A percentile compares a stretch with the other conserved stretches of the same genome.
Conservation (phyloP, 2,888 invertebrate genomes). For the Chloroclystis v-ata region DNA sequence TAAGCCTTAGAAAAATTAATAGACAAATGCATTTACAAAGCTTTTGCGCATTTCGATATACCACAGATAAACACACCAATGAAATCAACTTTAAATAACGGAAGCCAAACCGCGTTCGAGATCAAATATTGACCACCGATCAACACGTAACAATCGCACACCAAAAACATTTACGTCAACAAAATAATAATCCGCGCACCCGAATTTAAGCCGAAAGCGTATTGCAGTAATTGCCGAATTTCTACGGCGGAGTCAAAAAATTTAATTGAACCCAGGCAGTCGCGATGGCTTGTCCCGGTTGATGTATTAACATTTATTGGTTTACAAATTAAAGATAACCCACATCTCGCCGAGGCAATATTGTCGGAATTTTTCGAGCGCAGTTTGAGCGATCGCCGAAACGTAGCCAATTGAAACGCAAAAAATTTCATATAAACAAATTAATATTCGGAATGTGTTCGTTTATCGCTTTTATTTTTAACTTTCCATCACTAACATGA, state of each 20-base stretch:
- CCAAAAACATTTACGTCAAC: constrained; percentile 66
- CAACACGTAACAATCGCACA: constrained; percentile 64
- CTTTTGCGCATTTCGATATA: neutral
- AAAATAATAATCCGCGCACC: constrained; percentile 58
- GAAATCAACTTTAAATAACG: constrained; percentile 55
- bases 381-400: constrained; percentile 36
- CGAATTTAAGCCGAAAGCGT: constrained; percentile 52
- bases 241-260: constrained; percentile 60
- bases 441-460: constrained; percentile 20
- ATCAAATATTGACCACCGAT: constrained; percentile 72
- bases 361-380: constrained; percentile 35
- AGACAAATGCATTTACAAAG: neutral
- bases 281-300: constrained; percentile 46
- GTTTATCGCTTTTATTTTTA: constrained; percentile 7
- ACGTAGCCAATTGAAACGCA: constrained; percentile 27
- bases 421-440: constrained; percentile 25
- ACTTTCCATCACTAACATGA: neutral
- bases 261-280: constrained; percentile 59
- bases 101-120: constrained; percentile 25
- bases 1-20: too few species aligned
- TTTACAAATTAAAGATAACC: constrained; percentile 74
- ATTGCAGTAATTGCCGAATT: constrained; percentile 68
- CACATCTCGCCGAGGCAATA: constrained; percentile 49
- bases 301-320: constrained; percentile 77
- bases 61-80: constrained; percentile 17